phyloP scores from a whole-genome alignment of 2,888 invertebrate species.

The Trissonchulus latispiculum region DNA sequence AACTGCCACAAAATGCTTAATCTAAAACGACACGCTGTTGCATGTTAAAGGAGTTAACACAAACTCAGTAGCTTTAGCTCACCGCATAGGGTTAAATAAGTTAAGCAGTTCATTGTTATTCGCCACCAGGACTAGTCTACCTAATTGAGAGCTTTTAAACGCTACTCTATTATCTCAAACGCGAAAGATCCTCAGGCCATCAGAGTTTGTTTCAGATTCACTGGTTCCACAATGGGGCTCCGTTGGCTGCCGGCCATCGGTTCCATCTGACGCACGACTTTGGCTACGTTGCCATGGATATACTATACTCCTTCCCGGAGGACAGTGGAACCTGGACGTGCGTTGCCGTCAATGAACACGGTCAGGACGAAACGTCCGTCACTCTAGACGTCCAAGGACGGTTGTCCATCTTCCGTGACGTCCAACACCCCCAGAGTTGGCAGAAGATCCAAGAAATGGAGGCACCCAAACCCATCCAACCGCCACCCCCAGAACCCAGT shows the following conservation, averaged over 20 bases:
- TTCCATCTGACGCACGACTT: constrained; percentile 61
- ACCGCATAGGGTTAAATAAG: too few relatives aligned
- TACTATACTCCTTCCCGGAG: constrained; percentile 82
- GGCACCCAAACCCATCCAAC: constrained; percentile 32
- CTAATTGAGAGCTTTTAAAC: too few relatives aligned
- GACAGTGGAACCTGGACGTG: constrained; percentile 86
- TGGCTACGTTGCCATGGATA: constrained; percentile 90
- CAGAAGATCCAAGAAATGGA: constrained; percentile 41
- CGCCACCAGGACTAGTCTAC: too few relatives aligned
- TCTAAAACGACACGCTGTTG: too few relatives aligned
- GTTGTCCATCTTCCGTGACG: constrained; percentile 31
- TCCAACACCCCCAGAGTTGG: constrained; percentile 38
- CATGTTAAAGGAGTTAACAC: too few relatives aligned
- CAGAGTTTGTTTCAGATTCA: constrained; percentile 58
- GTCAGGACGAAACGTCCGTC: constrained; percentile 67
- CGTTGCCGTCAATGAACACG: constrained; percentile 80
- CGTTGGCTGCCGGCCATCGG: constrained; percentile 52
- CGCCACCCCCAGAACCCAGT: constrained; percentile 27
- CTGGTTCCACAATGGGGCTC: constrained; percentile 79
- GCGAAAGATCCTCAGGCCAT: too few relatives aligned
- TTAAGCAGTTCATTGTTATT: too few relatives aligned
- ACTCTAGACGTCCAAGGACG: constrained; percentile 71
- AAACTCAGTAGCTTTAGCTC: too few relatives aligned
- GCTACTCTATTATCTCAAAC: too few relatives aligned
- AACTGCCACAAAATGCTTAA: too few relatives aligned